Base-by-base conservation (phyloP, 2,797 vertebrate species). In the Amniataba percoides region DNA sequence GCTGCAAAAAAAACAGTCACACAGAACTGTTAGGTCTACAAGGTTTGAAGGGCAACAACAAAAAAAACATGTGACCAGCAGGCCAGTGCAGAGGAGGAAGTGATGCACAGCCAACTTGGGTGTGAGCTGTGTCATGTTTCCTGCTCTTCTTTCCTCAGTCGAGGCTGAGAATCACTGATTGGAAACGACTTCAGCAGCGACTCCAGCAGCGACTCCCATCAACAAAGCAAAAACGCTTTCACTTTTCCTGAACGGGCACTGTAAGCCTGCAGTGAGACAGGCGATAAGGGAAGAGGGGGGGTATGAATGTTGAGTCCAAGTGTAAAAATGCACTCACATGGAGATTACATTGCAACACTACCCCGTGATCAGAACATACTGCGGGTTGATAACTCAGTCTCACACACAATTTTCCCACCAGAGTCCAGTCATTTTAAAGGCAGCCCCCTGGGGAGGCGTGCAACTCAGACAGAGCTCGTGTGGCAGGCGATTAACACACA, bases 401-500 rank as follows among this genome's bases (percentile, higher is more conserved):
- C 68, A 19, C 46, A 59, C 45, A 71, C 51, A 10, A 12, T 77
- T 90, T 36, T 90, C 83, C 88, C 87, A 90, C 80, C 80, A 84
- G 65, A 78, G 15, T 68, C 40, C 52, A 63, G 66, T 23, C 64
- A 34, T 79, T 83, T 83, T 80, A 87, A 80, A 85, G 53, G 76
- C 66, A 63, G 57, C 52, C 80, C 88, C 88, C 89, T 19, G 21
- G 87, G 76, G 89, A 87, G 80, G 56, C 55, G 55, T 72, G 80
- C 66, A 86, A 90, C 81, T 79, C 87, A 90, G 89, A 91, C 88
- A 81, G 70, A 86, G 81, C 39, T 59, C 65, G 61, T 74, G 85
- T 82, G 78, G 88, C 84, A 88, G 84, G 78, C 77, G 79, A 80
- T 89, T 89, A 89, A 89, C 87, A 85, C 89, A 87, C 80, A 91